These are phyloP conservation scores for Sericinus montela DNA, from an alignment of 2,888 invertebrate species.

Conservation along the genomic window DNA sequence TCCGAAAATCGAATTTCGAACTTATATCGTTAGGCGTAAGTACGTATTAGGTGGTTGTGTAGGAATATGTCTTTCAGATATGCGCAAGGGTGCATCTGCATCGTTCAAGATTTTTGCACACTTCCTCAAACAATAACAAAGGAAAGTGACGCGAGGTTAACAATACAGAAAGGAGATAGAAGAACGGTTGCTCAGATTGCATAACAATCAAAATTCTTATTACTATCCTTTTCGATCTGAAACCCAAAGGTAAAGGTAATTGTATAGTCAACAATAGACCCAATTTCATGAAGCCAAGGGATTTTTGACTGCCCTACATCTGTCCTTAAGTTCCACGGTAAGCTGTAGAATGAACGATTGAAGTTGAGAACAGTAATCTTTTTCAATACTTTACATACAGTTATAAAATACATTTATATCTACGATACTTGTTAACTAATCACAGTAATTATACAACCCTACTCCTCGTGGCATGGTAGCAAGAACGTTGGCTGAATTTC, in stretches of 20 bases:
- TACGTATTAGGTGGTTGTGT: constrained; percentile 19
- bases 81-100: constrained; percentile 37
- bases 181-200: constrained; percentile 58
- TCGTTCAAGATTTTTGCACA: constrained; percentile 55
- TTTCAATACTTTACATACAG: too few species aligned
- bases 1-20: constrained; percentile 21
- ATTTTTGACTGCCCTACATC: constrained; percentile 46
- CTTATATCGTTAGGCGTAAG: constrained; percentile 25
- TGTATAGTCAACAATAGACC: constrained; percentile 55
- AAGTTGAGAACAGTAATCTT: too few species aligned
- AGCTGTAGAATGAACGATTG: too few species aligned
- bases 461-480: too few species aligned
- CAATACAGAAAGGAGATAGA: constrained; percentile 40
- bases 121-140: constrained; percentile 58
- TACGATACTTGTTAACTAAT: too few species aligned
- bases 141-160: constrained; percentile 31
- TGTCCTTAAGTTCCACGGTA: too few species aligned
- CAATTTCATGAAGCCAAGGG: constrained; percentile 43
- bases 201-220: constrained; percentile 60
- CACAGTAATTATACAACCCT: too few species aligned
- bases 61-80: constrained; percentile 32
- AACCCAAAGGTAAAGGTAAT: constrained; percentile 40
- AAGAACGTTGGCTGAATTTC: too few species aligned
- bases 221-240: too few species aligned
- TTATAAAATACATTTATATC: too few species aligned